Evolutionary conservation across 2,113 vertebrate species (phyloP).

Genomic region (Thamnaconus septentrionalis): DNA sequence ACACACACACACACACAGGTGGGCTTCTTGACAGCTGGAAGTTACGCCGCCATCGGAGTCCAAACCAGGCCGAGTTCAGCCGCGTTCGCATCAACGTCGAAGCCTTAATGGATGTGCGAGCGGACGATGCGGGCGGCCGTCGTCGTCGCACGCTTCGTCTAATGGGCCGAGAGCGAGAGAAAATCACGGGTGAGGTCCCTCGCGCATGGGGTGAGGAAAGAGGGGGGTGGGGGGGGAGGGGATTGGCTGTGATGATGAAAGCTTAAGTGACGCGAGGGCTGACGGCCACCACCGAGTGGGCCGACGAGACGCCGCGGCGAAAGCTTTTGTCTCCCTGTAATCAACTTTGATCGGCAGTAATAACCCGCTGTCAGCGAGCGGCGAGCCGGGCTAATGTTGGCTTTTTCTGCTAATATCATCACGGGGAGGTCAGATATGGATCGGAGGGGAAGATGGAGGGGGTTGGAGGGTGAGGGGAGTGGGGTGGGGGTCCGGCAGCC

Average conservation of each 20-base stretch:
- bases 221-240: slow-evolving; percentile 22
- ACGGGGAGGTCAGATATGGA: slow-evolving; percentile 7
- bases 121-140: no score
- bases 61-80: no score
- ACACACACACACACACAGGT: not conserved
- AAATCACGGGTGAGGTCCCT: slow-evolving; percentile 35
- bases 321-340: slow-evolving; percentile 48
- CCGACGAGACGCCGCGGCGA: slow-evolving; percentile 1
- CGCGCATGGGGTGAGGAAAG: slow-evolving; percentile 13
- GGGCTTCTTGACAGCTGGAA: not conserved
- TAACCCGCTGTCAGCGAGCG: slow-evolving; percentile 5
- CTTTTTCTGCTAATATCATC: not conserved
- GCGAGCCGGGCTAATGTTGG: slow-evolving; percentile 6
- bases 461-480: slow-evolving; percentile 17
- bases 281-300: slow-evolving; percentile 37
- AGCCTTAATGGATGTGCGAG: no score
- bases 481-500: slow-evolving; percentile 21
- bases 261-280: slow-evolving; percentile 48
- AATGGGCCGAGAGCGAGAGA: slow-evolving; percentile 38
- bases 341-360: slow-evolving; percentile 34
- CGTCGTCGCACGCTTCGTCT: slow-evolving; percentile 25
- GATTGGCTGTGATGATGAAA: slow-evolving; percentile 28
- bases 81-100: no score
- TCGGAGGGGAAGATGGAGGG: no score
- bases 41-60: no score